Percentiles rank a stretch among this genome's conserved stretches.
These are phyloP conservation scores for Sylvia borin DNA, from an alignment of 2,797 vertebrate species.

Conservation along the genomic window DNA sequence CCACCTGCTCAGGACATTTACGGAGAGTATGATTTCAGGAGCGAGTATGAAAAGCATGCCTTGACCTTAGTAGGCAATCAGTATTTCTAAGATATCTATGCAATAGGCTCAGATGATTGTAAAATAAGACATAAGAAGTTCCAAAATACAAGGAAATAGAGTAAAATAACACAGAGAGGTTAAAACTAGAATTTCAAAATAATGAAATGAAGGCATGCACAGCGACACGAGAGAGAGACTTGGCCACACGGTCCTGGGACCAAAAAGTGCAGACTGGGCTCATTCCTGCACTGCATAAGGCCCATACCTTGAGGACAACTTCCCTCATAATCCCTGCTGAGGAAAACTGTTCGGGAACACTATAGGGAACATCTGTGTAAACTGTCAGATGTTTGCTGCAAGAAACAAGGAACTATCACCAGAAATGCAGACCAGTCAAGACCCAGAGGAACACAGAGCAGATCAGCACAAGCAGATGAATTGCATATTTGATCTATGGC, in stretches of 20 bases:
- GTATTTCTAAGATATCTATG: neutral
- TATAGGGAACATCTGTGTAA: neutral
- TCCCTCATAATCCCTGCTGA: neutral
- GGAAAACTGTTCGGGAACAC: neutral
- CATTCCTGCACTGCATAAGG: accelerated
- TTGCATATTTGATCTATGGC: neutral
- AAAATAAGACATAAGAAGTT: neutral
- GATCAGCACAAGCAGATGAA: neutral
- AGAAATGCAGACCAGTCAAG: neutral
- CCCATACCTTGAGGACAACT: neutral
- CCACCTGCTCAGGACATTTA: neutral
- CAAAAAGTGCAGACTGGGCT: neutral
- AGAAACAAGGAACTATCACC: neutral
- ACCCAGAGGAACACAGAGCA: neutral
- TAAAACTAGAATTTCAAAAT: neutral
- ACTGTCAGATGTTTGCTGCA: neutral
- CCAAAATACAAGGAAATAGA: neutral
- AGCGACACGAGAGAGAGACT: neutral
- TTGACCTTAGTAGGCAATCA: neutral
- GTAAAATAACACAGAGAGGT: neutral
- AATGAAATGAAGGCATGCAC: neutral
- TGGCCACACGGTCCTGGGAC: accelerated
- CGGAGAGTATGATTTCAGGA: neutral
- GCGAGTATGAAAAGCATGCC: neutral
- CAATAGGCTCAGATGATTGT: neutral